These are phyloP conservation scores for Caenorhabditis elegans DNA, from an alignment of 1,140 invertebrate genomes.

Conservation along the genomic window DNA sequence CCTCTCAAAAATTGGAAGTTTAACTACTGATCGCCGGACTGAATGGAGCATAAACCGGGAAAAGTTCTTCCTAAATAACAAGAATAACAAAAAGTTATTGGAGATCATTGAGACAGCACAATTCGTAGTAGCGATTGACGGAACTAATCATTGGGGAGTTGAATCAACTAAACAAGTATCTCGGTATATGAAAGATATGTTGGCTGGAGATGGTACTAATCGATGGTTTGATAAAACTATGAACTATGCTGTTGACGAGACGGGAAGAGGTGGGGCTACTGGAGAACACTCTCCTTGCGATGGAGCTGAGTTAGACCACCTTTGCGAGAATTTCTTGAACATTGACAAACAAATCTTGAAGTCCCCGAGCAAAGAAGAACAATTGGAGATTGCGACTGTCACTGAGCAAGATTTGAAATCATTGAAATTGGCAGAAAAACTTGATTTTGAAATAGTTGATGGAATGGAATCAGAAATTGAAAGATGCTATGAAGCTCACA, in stretches of 20 bases:
- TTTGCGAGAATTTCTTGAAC: conserved; percentile 53
- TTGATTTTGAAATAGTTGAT: conserved; percentile 24
- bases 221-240: conserved; percentile 91
- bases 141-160: conserved; percentile 35
- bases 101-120: conserved; percentile 50
- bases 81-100: conserved; percentile 44
- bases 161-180: conserved; percentile 29
- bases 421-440: background rate
- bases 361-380: conserved; percentile 6
- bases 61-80: conserved; percentile 53
- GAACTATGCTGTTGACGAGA: conserved; percentile 93
- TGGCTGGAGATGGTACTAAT: conserved; percentile 93
- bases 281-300: conserved; percentile 81
- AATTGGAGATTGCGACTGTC: background rate
- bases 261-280: conserved; percentile 89
- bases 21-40: conserved; percentile 53
- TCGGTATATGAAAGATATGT: conserved; percentile 68
- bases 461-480: conserved; percentile 50
- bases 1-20: conserved; percentile 45
- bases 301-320: conserved; percentile 46
- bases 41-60: conserved; percentile 51
- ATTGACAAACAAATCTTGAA: conserved; percentile 48
- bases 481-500: conserved; percentile 40
- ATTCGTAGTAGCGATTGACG: conserved; percentile 44
- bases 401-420: background rate